phyloP scores from a whole-genome alignment of 2,888 invertebrate species.

The Acanthosepion esculentum region DNA sequence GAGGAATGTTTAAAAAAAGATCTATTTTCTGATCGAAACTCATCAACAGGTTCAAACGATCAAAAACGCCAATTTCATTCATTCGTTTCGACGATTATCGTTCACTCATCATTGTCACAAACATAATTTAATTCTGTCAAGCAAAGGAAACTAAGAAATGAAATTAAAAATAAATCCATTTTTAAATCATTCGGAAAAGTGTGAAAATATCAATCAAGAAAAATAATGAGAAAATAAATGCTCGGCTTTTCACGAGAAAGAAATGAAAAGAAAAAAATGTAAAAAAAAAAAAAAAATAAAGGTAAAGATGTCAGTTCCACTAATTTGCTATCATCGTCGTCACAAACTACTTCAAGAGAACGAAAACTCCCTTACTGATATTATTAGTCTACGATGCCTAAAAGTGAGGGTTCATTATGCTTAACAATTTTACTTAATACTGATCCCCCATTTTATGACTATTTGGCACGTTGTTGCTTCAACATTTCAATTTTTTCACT shows the following conservation, averaged over 20 bases:
- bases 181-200: background rate
- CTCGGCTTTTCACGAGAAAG: background rate
- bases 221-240: background rate
- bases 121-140: no score
- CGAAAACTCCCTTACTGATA: background rate
- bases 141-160: no score
- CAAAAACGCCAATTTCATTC: no score
- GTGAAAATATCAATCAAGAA: background rate
- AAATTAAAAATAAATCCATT: no score
- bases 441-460: background rate
- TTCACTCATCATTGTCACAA: no score
- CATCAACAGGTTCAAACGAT: background rate
- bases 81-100: no score
- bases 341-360: background rate
- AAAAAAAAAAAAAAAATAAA: background rate
- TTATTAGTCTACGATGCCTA: background rate
- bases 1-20: background rate
- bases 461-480: slow-evolving; percentile 33
- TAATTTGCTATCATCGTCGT: background rate
- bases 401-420: background rate
- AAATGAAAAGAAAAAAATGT: background rate
- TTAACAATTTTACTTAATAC: background rate
- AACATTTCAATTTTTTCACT: background rate
- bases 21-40: no score
- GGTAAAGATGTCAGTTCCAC: background rate